Evolutionary conservation across 35 echinoderm and acorn worm species (phyloP).

Genomic region (Ophioderma brevispina): DNA sequence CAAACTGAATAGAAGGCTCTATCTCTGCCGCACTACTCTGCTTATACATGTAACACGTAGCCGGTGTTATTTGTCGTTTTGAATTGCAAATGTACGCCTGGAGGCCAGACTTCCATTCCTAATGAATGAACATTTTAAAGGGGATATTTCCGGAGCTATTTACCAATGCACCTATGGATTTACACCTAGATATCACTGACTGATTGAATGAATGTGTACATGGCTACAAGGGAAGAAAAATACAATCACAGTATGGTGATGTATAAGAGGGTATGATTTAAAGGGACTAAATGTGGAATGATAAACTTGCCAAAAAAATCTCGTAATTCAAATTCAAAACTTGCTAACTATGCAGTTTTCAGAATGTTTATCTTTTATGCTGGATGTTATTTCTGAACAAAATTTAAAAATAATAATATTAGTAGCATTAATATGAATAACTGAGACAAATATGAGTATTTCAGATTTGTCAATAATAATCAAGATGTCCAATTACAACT

Average conservation of each 20-base stretch:
- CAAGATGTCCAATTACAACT: too few relatives aligned
- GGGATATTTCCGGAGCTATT: neutral
- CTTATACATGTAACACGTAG: neutral
- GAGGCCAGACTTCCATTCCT: neutral
- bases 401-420: too few relatives aligned
- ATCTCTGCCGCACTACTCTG: neutral
- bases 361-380: neutral
- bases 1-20: neutral
- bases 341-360: neutral
- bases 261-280: neutral
- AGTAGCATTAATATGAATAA: too few relatives aligned
- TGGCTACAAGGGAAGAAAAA: neutral
- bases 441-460: too few relatives aligned
- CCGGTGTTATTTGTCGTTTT: constrained; percentile 6
- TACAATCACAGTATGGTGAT: neutral
- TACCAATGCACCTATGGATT: constrained; percentile 1
- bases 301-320: too few relatives aligned
- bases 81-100: neutral
- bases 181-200: neutral
- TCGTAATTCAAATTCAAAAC: neutral
- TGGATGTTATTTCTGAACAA: too few relatives aligned
- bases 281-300: neutral
- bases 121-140: constrained; percentile 15
- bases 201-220: neutral
- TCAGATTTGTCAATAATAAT: too few relatives aligned